Conservation (phyloP, 1,140 invertebrate genomes). For the Camponotus floridanus region DNA sequence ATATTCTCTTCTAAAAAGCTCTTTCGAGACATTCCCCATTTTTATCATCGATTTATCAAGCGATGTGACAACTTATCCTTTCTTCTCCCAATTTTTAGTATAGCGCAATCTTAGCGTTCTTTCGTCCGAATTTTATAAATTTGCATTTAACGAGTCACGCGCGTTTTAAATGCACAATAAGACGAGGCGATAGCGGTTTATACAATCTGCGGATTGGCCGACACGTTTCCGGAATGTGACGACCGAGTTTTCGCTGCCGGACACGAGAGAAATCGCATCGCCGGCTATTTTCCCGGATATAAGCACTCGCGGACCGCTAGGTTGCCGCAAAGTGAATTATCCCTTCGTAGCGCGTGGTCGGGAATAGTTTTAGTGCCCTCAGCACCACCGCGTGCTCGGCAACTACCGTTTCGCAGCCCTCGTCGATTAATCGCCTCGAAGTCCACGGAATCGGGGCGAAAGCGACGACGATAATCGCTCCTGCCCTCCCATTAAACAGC, state of each 20-base stretch:
- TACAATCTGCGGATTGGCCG: slow-evolving; percentile 23
- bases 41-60: not conserved
- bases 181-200: not conserved
- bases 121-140: not conserved
- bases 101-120: not conserved
- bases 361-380: slow-evolving; percentile 65
- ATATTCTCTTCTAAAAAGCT: not conserved
- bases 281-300: slow-evolving; percentile 37
- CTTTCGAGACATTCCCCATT: not conserved
- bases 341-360: slow-evolving; percentile 43
- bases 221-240: slow-evolving; percentile 47
- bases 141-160: not conserved
- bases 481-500: slow-evolving; percentile 32
- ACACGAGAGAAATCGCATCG: slow-evolving; percentile 49
- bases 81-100: not conserved
- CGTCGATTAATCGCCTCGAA: slow-evolving; percentile 67
- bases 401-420: slow-evolving; percentile 54
- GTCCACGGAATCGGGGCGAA: slow-evolving; percentile 35
- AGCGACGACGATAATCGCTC: slow-evolving; percentile 38
- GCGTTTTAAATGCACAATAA: slow-evolving; percentile 8
- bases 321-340: slow-evolving; percentile 67
- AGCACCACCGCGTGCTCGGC: slow-evolving; percentile 23
- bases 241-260: slow-evolving; percentile 53
- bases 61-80: not conserved
- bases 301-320: slow-evolving; percentile 33